Conservation (phyloP, 2,797 vertebrate genomes). For the Pangasius sanitwongsei region DNA sequence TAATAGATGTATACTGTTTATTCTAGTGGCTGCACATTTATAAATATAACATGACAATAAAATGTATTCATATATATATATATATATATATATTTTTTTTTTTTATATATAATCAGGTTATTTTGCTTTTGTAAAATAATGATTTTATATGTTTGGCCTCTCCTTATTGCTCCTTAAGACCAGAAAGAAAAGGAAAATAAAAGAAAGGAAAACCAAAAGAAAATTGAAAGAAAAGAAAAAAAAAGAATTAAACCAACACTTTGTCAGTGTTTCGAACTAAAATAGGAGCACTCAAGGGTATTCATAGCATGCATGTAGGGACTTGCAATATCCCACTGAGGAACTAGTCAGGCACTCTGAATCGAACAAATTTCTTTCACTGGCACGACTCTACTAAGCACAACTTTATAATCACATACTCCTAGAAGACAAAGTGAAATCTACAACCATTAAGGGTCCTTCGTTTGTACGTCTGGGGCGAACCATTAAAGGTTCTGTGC, state of each 20-base stretch:
- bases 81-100: background rate
- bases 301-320: slow-evolving; percentile 53
- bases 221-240: background rate
- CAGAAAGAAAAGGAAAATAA: background rate
- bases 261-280: slow-evolving; percentile 46
- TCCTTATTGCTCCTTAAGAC: background rate
- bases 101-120: background rate
- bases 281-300: slow-evolving; percentile 48
- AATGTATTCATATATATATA: background rate
- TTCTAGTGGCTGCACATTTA: too few species aligned
- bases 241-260: slow-evolving; percentile 34
- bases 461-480: background rate
- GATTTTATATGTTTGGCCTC: background rate
- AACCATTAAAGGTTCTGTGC: background rate
- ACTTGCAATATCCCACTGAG: slow-evolving; percentile 47
- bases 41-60: background rate
- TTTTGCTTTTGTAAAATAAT: background rate
- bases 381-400: slow-evolving; percentile 22
- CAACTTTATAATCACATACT: slow-evolving; percentile 31
- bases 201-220: slow-evolving; percentile 5
- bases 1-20: background rate
- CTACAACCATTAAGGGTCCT: background rate
- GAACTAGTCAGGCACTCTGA: slow-evolving; percentile 42
- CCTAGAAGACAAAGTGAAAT: background rate
- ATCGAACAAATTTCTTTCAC: slow-evolving; percentile 47